phyloP scores from a whole-genome alignment of 2,797 vertebrate species.

The Sparidentex hasta region DNA sequence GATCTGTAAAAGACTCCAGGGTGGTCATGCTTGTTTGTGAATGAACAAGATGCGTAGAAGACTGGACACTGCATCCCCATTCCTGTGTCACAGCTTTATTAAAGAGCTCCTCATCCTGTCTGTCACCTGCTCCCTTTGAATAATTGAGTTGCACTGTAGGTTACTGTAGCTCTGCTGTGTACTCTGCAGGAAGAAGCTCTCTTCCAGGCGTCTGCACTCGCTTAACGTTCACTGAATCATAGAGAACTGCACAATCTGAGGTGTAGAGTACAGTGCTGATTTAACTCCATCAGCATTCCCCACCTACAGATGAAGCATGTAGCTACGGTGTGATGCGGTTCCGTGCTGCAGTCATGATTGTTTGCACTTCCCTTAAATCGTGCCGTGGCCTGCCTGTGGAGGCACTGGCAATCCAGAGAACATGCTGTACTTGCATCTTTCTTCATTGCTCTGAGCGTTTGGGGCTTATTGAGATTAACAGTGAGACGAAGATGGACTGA shows the following conservation, averaged over 20 bases:
- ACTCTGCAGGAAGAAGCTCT: neutral
- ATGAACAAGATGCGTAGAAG: neutral
- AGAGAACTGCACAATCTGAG: neutral
- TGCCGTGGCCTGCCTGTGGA: conserved; percentile 51
- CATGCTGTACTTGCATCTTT: neutral
- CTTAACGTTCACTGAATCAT: conserved; percentile 3
- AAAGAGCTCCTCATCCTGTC: neutral
- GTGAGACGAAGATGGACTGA: neutral
- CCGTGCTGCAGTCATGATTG: conserved; percentile 13
- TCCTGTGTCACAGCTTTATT: conserved; percentile 1
- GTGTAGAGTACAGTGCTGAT: neutral
- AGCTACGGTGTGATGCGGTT: neutral
- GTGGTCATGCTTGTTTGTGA: neutral
- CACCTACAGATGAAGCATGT: conserved; percentile 6
- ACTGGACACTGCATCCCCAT: neutral
- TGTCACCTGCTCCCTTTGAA: neutral
- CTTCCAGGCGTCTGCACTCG: neutral
- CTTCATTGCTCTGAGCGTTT: neutral
- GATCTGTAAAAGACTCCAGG: neutral
- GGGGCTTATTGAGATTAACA: neutral
- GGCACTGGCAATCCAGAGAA: conserved; percentile 20
- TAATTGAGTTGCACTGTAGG: conserved; percentile 5
- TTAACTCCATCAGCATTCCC: conserved; percentile 14
- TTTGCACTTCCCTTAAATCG: conserved; percentile 44
- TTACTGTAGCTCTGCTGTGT: neutral